phyloP scores from a whole-genome alignment of 2,797 vertebrate genomes.

The Valencia hispanica region DNA sequence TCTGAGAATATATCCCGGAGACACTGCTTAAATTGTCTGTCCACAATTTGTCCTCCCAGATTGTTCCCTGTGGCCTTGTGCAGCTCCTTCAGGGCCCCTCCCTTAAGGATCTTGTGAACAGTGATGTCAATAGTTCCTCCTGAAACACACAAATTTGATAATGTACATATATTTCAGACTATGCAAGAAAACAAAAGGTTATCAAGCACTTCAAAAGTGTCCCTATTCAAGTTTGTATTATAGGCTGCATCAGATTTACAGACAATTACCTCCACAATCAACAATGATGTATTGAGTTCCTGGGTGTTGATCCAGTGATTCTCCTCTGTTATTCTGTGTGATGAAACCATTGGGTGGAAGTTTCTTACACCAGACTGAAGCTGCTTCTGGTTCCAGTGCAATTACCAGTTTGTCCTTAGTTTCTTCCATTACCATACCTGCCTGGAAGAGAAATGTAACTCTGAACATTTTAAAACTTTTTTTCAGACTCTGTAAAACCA shows the following conservation, averaged over 20 bases:
- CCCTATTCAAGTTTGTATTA: background rate
- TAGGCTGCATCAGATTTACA: background rate
- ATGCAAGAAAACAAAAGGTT: too few relatives aligned
- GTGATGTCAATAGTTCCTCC: constrained; percentile 14
- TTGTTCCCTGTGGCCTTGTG: too few relatives aligned
- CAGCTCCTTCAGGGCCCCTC: too few relatives aligned
- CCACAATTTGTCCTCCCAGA: too few relatives aligned
- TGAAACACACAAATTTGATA: too few relatives aligned
- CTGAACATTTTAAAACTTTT: background rate
- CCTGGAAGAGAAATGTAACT: rapidly evolving
- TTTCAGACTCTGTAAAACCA: too few relatives aligned
- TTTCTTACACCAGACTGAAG: background rate
- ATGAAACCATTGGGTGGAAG: constrained; percentile 19
- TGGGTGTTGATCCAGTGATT: rapidly evolving
- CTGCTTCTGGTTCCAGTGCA: constrained; percentile 5
- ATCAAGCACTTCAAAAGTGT: too few relatives aligned
- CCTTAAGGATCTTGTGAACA: too few relatives aligned
- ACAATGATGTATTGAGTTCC: background rate
- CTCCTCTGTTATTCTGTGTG: rapidly evolving
- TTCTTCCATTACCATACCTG: rapidly evolving
- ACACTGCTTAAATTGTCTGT: too few relatives aligned
- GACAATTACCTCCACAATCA: constrained; percentile 14
- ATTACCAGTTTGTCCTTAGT: rapidly evolving
- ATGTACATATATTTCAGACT: too few relatives aligned
- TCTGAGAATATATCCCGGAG: rapidly evolving